These are phyloP conservation scores for Corythornis cristatus DNA, from an alignment of 2,113 vertebrate genomes.

Conservation along the genomic window DNA sequence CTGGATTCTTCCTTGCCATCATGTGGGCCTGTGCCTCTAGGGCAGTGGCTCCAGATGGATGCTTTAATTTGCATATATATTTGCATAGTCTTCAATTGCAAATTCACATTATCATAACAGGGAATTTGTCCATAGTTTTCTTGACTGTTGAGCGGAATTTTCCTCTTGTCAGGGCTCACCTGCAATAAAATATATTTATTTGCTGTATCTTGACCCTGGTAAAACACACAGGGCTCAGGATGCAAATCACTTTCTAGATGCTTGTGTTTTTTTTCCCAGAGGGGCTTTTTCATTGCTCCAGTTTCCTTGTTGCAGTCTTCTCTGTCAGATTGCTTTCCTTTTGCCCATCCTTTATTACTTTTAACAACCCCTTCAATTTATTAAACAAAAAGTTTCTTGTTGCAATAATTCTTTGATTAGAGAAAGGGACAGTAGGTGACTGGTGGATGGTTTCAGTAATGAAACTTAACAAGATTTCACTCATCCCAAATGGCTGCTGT, in stretches of 20 bases:
- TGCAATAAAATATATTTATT: constrained; percentile 21
- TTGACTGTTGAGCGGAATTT: not conserved
- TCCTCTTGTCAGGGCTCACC: not conserved
- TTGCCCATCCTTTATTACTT: not conserved
- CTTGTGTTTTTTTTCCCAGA: not conserved
- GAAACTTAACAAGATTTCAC: not conserved
- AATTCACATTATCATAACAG: not conserved
- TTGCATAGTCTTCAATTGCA: constrained; percentile 3
- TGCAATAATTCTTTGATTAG: not conserved
- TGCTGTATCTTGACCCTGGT: not conserved
- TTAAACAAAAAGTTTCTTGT: not conserved
- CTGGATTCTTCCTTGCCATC: not conserved
- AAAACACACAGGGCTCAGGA: not conserved
- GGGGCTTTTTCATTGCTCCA: not conserved
- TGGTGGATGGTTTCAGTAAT: not conserved
- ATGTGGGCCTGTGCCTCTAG: not conserved
- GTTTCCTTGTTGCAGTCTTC: not conserved
- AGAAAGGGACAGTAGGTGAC: not conserved
- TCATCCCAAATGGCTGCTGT: not conserved
- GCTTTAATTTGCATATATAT: constrained; percentile 38
- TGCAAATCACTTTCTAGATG: not conserved
- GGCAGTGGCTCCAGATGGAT: constrained; percentile 3
- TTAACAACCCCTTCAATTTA: not conserved
- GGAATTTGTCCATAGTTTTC: not conserved
- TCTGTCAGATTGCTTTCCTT: not conserved